Conservation (phyloP, 2,113 vertebrate genomes). For the Poeciliopsis turrubarensis region DNA sequence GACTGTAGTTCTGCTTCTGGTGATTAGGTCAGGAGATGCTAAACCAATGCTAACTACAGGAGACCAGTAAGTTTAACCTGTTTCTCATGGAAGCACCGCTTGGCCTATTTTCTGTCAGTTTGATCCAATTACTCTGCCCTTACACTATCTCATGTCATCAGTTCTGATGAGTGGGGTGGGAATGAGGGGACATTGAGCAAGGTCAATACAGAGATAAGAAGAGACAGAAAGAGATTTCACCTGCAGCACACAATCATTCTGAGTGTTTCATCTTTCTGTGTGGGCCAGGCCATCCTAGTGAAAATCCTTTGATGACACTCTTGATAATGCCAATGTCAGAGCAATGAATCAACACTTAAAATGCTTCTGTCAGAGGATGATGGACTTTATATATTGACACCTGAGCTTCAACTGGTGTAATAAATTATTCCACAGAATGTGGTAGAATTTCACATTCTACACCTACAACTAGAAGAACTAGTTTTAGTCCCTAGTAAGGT, state of each 20-base stretch:
- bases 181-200: conserved; percentile 63
- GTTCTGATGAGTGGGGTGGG: conserved; percentile 43
- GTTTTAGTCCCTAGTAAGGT: no score
- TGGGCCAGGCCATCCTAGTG: conserved; percentile 34
- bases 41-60: conserved; percentile 23
- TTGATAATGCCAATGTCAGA: conserved; percentile 49
- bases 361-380: conserved; percentile 11
- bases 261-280: conserved; percentile 42
- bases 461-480: no score
- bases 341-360: conserved; percentile 30
- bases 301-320: conserved; percentile 26
- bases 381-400: neutral
- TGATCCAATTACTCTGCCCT: conserved; percentile 74
- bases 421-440: neutral
- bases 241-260: conserved; percentile 56
- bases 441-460: no score
- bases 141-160: conserved; percentile 77
- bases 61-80: conserved; percentile 56
- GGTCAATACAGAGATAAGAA: conserved; percentile 69
- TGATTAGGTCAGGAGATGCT: conserved; percentile 28
- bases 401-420: neutral
- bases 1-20: neutral
- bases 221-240: conserved; percentile 29
- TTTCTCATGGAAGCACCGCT: conserved; percentile 32
- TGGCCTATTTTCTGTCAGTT: conserved; percentile 64